Conservation (phyloP, 1,140 invertebrate genomes). For the Lepidurus packardi region DNA sequence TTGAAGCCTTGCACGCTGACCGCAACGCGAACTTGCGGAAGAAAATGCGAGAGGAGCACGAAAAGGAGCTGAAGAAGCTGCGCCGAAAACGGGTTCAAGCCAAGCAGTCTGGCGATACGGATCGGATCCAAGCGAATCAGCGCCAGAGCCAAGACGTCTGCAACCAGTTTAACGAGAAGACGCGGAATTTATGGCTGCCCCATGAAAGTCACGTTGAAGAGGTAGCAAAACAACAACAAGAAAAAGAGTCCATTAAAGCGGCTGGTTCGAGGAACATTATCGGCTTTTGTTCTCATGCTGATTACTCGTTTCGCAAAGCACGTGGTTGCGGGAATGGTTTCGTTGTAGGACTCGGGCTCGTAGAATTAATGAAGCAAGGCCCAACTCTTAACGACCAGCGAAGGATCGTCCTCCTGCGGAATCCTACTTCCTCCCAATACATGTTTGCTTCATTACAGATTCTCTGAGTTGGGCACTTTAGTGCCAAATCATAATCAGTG, state of each 20-base stretch:
- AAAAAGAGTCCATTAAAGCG: not conserved
- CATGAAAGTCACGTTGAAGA: not conserved
- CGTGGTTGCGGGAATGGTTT: conserved; percentile 12
- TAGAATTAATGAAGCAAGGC: not conserved
- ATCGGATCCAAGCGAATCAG: not conserved
- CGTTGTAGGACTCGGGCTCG: not conserved
- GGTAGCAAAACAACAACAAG: too few relatives aligned
- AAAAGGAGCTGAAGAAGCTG: conserved; percentile 12
- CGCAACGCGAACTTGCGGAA: not conserved
- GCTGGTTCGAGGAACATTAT: not conserved
- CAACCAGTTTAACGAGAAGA: not conserved
- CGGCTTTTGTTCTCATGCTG: not conserved
- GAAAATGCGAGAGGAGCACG: not conserved
- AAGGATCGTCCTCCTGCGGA: not conserved
- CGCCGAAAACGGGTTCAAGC: not conserved
- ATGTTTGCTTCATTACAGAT: conserved; percentile 7
- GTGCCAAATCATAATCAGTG: not conserved
- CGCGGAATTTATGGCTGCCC: not conserved
- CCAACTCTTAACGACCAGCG: not conserved
- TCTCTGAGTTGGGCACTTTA: not conserved
- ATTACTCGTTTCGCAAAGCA: conserved; percentile 11
- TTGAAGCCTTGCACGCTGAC: not conserved
- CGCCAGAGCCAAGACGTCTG: not conserved
- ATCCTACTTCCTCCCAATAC: not conserved
- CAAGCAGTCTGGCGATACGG: not conserved